Evolutionary conservation across 2,797 vertebrate genomes (phyloP).

Genomic region (Muscicapa striata): DNA sequence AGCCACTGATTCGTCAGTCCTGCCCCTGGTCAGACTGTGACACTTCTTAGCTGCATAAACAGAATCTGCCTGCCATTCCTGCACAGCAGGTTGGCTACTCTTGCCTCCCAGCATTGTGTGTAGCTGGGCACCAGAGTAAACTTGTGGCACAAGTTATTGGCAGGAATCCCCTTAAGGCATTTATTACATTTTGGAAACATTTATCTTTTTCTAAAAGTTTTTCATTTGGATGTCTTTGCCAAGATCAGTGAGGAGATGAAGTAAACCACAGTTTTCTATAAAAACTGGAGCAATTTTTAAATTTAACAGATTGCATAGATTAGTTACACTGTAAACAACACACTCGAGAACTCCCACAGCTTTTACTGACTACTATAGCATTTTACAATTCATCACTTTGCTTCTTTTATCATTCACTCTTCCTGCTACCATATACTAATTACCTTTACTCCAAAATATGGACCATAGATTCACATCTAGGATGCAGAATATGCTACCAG

Average conservation of each 20-base stretch:
- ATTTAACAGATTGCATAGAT: neutral
- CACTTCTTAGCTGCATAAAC: slow-evolving; percentile 8
- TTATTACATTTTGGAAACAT: neutral
- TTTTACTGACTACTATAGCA: neutral
- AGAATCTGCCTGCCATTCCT: slow-evolving; percentile 41
- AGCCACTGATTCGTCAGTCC: neutral
- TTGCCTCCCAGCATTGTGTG: neutral
- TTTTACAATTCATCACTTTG: neutral
- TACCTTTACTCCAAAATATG: neutral
- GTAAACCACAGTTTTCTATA: neutral
- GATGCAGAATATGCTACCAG: neutral
- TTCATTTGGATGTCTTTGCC: neutral
- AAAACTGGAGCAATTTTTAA: neutral
- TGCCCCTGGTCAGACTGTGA: neutral
- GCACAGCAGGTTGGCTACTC: slow-evolving; percentile 48
- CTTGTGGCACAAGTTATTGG: neutral
- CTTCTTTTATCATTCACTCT: neutral
- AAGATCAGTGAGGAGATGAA: neutral
- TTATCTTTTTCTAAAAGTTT: neutral
- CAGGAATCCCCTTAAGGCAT: neutral
- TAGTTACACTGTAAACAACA: neutral
- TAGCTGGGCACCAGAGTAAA: slow-evolving; percentile 16
- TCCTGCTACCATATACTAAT: neutral
- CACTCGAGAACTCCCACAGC: neutral
- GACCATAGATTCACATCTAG: neutral